phyloP scores from a whole-genome alignment of 1,140 invertebrate genomes.

The Trichogramma pretiosum region DNA sequence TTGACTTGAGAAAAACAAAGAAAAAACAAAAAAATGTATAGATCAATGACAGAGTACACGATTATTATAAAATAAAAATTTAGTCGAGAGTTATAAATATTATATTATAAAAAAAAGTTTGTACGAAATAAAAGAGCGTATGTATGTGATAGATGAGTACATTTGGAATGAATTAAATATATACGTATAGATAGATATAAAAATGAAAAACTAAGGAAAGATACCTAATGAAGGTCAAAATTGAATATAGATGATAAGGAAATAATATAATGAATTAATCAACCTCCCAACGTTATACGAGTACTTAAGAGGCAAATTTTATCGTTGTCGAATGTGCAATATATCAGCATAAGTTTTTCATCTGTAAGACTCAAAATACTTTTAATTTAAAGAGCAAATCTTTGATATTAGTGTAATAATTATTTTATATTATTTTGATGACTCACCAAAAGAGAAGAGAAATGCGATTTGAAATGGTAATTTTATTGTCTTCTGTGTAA shows the following conservation, averaged over 20 bases:
- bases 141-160: background rate
- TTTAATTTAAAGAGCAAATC: constrained; percentile 23
- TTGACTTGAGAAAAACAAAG: too few relatives aligned
- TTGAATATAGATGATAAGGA: constrained; percentile 8
- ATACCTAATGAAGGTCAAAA: background rate
- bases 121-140: constrained; percentile 13
- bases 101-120: constrained; percentile 17
- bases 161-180: constrained; percentile 1
- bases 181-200: background rate
- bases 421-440: constrained; percentile 8
- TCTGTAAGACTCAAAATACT: constrained; percentile 37
- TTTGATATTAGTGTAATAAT: constrained; percentile 1
- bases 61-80: too few relatives aligned
- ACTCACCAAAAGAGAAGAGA: constrained; percentile 17
- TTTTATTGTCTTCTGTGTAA: constrained; percentile 28
- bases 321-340: constrained; percentile 48
- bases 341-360: constrained; percentile 42
- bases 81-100: too few relatives aligned
- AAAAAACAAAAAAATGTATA: too few relatives aligned
- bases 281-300: constrained; percentile 39
- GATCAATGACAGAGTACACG: too few relatives aligned
- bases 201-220: constrained; percentile 4
- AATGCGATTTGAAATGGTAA: too few relatives aligned
- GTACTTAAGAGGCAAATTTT: constrained; percentile 40
- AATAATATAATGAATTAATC: too few relatives aligned